These are phyloP conservation scores for Rhincodon typus DNA, from an alignment of 2,797 vertebrate species.

Conservation along the genomic window DNA sequence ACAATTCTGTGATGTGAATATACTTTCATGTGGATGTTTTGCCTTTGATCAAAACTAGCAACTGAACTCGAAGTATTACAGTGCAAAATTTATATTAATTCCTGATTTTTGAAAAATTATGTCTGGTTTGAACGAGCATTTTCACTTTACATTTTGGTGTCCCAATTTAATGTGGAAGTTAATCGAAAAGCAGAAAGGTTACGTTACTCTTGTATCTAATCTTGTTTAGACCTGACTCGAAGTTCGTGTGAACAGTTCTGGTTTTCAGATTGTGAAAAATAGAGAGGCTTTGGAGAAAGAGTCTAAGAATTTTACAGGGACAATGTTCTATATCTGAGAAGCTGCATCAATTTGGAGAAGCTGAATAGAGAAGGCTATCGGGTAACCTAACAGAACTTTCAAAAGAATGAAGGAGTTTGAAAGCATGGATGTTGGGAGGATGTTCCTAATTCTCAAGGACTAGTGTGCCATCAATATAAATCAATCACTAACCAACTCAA, in stretches of 20 bases:
- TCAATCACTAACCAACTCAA: neutral
- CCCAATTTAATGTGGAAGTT: neutral
- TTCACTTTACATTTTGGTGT: neutral
- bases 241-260: neutral
- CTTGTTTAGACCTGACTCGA: neutral
- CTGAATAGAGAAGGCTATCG: neutral
- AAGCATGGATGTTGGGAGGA: neutral
- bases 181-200: neutral
- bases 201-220: neutral
- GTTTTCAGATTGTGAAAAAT: neutral
- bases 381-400: neutral
- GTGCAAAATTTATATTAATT: neutral
- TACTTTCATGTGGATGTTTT: neutral
- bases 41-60: neutral
- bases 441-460: neutral
- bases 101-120: neutral
- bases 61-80: neutral
- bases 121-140: neutral
- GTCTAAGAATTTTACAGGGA: neutral
- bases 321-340: neutral
- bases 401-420: neutral
- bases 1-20: neutral
- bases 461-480: neutral
- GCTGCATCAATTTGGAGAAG: neutral
- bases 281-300: neutral